phyloP scores from a whole-genome alignment of 2,888 invertebrate species.

The Ditylenchus weischeri region DNA sequence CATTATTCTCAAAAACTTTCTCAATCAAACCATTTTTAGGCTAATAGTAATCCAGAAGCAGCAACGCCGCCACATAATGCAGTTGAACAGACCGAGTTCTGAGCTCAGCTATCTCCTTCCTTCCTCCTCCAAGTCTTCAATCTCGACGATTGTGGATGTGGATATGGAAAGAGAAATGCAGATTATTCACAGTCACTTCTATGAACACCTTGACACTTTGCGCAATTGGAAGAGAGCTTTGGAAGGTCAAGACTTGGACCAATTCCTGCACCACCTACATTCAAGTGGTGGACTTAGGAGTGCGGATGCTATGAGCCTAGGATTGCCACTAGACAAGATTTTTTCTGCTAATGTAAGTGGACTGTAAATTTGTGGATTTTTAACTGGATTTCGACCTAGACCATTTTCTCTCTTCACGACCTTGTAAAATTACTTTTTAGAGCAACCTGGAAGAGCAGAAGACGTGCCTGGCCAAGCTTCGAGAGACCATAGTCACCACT shows the following conservation, averaged over 20 bases:
- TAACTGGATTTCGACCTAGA: neutral
- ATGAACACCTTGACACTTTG: slow-evolving; percentile 45
- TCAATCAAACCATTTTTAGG: slow-evolving; percentile 17
- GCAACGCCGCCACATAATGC: slow-evolving; percentile 39
- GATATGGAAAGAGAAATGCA: slow-evolving; percentile 47
- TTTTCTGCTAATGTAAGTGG: neutral
- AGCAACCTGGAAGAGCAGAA: slow-evolving; percentile 15
- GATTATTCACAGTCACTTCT: slow-evolving; percentile 33
- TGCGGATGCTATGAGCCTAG: neutral
- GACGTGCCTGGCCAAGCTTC: neutral
- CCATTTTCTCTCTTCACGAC: too few species aligned
- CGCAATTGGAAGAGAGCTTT: slow-evolving; percentile 39
- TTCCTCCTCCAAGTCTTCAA: neutral
- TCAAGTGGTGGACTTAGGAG: too few species aligned
- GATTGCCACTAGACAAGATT: slow-evolving; percentile 6
- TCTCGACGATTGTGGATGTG: slow-evolving; percentile 27
- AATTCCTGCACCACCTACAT: neutral
- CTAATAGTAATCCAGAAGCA: slow-evolving; percentile 38
- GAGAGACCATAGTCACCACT: slow-evolving; percentile 10
- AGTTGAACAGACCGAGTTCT: slow-evolving; percentile 20
- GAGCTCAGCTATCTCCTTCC: neutral
- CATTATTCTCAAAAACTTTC: neutral
- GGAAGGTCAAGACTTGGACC: neutral
- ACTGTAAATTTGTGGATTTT: neutral
- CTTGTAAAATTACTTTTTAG: too few species aligned